Evolutionary conservation across 1,140 invertebrate species (phyloP), one percentile per base, ranked within the genome.

Genomic region (Brachionus angularis): DNA sequence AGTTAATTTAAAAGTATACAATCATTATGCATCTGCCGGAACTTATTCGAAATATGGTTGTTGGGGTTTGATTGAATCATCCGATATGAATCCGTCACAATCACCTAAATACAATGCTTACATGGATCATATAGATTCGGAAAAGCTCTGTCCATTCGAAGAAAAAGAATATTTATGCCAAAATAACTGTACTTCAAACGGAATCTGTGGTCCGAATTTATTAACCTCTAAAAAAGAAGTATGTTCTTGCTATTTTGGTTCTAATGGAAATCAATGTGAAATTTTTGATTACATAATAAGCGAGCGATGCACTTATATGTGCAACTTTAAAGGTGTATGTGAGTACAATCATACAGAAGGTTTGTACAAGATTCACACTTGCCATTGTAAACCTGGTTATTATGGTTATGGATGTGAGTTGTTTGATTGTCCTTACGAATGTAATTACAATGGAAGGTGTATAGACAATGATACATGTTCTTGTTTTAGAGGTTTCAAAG

Each of bases 341-440:
- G 16, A 5, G 3, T 58, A n/a, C 27, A 58, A 58, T 25, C 53
- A 58, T 23, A 58, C 53, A 36, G 53, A 58, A 58, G 53, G 53
- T 12, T 58, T 58, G 36, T 58, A 58, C 27, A 5, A 23, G 18
- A 23, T 58, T 14, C 33, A 58, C 18, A 58, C 34, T 39, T 58
- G 53, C 25, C 53, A 58, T n/a, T 58, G 53, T 25, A 0, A 58
- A 23, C n/a, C 33, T 29, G 53, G 53, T 21, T 58, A 58, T 12
- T 58, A 1, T 58, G 53, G 53, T 8, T 58, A 58, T 58, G 53
- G 53, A 39, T 58, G 53, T 39, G 53, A 58, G 39, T 39, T 58
- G 18, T 58, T 58, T 16, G 36, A 16, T 2, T 58, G 53, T 27
- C 21, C 23, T 39, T 8, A 58, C 10, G 25, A 58, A 25, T 58